phyloP scores from a whole-genome alignment of 2,797 vertebrate genomes.

The Diplodus sargus region DNA sequence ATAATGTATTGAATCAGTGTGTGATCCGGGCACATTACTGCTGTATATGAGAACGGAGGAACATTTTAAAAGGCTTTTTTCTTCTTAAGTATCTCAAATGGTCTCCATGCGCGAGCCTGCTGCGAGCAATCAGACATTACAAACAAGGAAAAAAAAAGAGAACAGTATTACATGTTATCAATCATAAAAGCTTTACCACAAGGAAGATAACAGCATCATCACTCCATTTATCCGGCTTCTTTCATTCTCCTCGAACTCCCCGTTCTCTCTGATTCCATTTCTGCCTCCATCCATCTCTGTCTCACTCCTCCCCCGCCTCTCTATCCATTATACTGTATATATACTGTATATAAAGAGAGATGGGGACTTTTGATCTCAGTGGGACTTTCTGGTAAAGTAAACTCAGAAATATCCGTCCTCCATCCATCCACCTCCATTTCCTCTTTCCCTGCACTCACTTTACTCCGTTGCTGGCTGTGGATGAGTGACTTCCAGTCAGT shows the following conservation, averaged over 20 bases:
- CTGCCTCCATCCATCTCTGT: constrained; percentile 35
- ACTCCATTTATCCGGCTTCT: constrained; percentile 36
- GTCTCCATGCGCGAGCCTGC: neutral
- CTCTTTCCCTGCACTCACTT: constrained; percentile 1
- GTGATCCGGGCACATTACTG: neutral
- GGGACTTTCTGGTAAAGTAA: too few relatives aligned
- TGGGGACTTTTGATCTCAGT: too few relatives aligned
- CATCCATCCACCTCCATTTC: constrained; percentile 19
- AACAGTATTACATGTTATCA: constrained; percentile 35
- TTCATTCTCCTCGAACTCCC: constrained; percentile 8
- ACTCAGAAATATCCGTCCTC: neutral
- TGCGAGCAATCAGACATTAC: neutral
- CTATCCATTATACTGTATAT: constrained; percentile 15
- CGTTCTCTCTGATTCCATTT: constrained; percentile 44
- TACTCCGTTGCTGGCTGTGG: neutral
- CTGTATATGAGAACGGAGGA: neutral
- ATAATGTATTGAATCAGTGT: neutral
- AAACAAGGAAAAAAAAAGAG: constrained; percentile 11
- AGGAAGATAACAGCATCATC: constrained; percentile 47
- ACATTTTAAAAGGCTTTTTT: neutral
- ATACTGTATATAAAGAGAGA: too few relatives aligned
- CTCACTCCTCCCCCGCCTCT: constrained; percentile 13
- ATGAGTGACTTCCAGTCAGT: neutral
- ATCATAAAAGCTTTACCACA: constrained; percentile 36
- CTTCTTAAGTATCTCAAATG: neutral